These are phyloP conservation scores for Lottia gigantea DNA, from an alignment of 2,888 invertebrate genomes.

Conservation along the genomic window DNA sequence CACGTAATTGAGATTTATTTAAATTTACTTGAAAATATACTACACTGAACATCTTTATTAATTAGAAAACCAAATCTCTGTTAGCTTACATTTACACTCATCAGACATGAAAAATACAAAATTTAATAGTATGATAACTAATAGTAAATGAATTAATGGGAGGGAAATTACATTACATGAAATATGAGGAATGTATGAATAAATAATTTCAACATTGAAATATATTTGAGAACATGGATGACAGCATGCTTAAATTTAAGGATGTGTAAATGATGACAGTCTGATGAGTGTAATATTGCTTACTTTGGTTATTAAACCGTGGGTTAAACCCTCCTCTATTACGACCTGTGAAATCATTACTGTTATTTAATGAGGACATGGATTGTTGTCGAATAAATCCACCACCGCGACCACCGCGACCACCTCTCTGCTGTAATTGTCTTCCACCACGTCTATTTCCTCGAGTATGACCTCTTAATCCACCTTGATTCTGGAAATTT, in stretches of 20 bases:
- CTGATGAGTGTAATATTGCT: conserved; percentile 7
- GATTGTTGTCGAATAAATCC: conserved; percentile 15
- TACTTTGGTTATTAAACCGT: conserved; percentile 7
- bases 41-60: conserved; percentile 4
- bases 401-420: conserved; percentile 26
- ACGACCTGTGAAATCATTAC: conserved; percentile 7
- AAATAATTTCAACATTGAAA: no score
- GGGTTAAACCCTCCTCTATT: conserved; percentile 4
- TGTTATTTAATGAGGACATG: not conserved
- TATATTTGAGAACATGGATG: no score
- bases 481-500: conserved; percentile 27
- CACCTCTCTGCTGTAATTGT: conserved; percentile 12
- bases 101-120: no score
- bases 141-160: no score
- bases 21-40: no score
- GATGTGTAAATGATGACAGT: not conserved
- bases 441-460: conserved; percentile 21
- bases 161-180: no score
- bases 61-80: not conserved
- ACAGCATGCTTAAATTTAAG: no score
- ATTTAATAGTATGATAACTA: no score
- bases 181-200: no score
- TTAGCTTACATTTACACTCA: no score
- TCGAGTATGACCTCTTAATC: conserved; percentile 24
- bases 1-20: no score